Evolutionary conservation across 2,797 vertebrate species (phyloP).

Genomic region (Poeciliopsis paucimaculata): DNA sequence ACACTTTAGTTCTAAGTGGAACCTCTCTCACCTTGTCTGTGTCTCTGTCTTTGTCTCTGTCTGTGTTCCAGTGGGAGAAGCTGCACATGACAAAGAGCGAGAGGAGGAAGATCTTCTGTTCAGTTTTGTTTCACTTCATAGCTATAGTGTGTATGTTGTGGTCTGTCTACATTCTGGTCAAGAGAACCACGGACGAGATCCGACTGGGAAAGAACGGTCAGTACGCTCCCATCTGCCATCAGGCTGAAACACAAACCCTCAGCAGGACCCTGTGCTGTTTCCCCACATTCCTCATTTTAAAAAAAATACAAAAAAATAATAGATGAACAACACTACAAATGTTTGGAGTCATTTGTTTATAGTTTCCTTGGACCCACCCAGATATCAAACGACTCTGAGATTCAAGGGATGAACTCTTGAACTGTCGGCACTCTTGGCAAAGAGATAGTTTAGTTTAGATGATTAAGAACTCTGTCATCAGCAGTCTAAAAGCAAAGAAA

Average conservation of each 20-base stretch:
- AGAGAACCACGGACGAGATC: constrained; percentile 91
- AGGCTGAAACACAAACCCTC: constrained; percentile 1
- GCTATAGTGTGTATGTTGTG: constrained; percentile 93
- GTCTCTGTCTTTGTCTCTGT: not conserved
- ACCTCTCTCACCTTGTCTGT: no score
- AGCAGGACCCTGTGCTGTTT: constrained; percentile 12
- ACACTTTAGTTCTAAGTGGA: no score
- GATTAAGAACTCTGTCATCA: not conserved
- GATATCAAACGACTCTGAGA: not conserved
- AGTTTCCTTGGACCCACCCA: not conserved
- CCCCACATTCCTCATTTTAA: not conserved
- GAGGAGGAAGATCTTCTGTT: constrained; percentile 94
- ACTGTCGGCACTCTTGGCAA: not conserved
- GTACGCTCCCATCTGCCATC: constrained; percentile 22
- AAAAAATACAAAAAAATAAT: not conserved
- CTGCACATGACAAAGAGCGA: constrained; percentile 94
- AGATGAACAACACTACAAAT: not conserved
- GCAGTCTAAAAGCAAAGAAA: not conserved
- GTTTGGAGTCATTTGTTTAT: not conserved
- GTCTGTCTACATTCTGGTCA: constrained; percentile 91
- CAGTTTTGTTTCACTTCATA: constrained; percentile 93
- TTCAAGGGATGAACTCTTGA: not conserved
- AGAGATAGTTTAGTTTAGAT: not conserved
- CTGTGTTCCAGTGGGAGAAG: constrained; percentile 91
- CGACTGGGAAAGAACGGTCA: constrained; percentile 88